phyloP scores from a whole-genome alignment of 2,113 vertebrate species.

The Planiliza haematocheilus region DNA sequence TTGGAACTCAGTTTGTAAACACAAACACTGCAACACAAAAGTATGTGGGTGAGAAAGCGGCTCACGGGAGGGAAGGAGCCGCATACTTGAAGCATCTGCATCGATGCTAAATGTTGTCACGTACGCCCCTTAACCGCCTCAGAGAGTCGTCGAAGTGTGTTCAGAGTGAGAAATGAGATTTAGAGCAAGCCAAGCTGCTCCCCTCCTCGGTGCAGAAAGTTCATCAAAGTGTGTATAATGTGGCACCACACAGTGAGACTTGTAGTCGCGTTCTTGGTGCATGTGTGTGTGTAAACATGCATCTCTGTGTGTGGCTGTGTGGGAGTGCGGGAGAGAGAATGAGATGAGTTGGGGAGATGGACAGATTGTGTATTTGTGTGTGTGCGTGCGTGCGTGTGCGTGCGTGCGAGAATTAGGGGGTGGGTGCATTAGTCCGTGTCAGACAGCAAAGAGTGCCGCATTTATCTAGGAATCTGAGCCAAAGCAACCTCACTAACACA shows the following conservation, averaged over 20 bases:
- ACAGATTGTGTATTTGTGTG: slow-evolving; percentile 46
- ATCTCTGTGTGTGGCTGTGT: slow-evolving; percentile 45
- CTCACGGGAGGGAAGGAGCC: slow-evolving; percentile 32
- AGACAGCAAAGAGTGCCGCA: slow-evolving; percentile 82
- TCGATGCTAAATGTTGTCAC: slow-evolving; percentile 29
- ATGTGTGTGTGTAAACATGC: slow-evolving; percentile 38
- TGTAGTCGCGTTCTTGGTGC: slow-evolving; percentile 11
- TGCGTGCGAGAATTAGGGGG: slow-evolving; percentile 65
- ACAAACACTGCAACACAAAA: slow-evolving; percentile 70
- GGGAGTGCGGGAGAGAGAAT: slow-evolving; percentile 45
- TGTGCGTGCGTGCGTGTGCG: slow-evolving; percentile 44
- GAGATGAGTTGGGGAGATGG: slow-evolving; percentile 70
- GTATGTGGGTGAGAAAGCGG: slow-evolving; percentile 36
- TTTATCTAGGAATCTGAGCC: slow-evolving; percentile 85
- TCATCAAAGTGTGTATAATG: slow-evolving; percentile 1
- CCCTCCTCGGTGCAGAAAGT: background rate
- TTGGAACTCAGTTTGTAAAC: slow-evolving; percentile 72
- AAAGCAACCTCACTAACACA: slow-evolving; percentile 77
- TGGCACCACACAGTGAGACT: background rate
- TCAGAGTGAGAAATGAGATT: background rate
- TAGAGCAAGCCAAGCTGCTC: background rate
- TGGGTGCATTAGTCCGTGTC: slow-evolving; percentile 80
- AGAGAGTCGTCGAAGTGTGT: slow-evolving; percentile 6
- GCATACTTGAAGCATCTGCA: slow-evolving; percentile 59
- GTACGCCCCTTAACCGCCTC: slow-evolving; percentile 2